Evolutionary conservation across 1,140 invertebrate genomes (phyloP).

Genomic region (Anastrepha ludens): DNA sequence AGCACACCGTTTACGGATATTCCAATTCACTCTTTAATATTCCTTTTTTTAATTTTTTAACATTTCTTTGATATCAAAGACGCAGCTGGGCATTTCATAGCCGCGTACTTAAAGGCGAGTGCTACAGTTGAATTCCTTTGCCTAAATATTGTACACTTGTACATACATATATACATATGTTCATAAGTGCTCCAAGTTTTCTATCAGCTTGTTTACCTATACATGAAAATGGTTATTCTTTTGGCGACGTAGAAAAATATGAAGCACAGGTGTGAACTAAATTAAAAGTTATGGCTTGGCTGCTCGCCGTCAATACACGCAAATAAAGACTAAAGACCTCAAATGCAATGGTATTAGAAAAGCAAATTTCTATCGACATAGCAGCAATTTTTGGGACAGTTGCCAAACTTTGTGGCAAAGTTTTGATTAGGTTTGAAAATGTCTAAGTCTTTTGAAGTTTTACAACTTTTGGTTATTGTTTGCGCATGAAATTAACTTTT

Average conservation of each 20-base stretch:
- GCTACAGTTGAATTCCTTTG: no score
- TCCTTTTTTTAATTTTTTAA: background rate
- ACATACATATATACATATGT: background rate
- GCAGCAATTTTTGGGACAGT: slow-evolving; percentile 20
- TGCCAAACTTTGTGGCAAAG: slow-evolving; percentile 31
- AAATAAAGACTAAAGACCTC: background rate
- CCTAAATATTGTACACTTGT: no score
- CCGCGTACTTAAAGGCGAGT: no score
- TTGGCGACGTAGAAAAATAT: background rate
- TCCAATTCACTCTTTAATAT: background rate
- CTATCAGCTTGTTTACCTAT: background rate
- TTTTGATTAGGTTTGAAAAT: slow-evolving; percentile 24
- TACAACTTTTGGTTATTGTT: background rate
- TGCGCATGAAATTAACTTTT: background rate
- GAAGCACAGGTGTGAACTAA: slow-evolving; percentile 21
- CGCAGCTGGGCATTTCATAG: background rate
- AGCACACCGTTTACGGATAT: background rate
- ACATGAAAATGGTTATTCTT: background rate
- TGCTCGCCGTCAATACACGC: background rate
- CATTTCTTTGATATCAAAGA: background rate
- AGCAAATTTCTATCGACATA: slow-evolving; percentile 10
- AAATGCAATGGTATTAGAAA: background rate
- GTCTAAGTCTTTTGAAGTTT: background rate
- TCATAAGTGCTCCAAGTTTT: background rate
- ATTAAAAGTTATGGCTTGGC: slow-evolving; percentile 28